phyloP scores from a whole-genome alignment of 1,140 invertebrate genomes.

The Lepidurus packardi region DNA sequence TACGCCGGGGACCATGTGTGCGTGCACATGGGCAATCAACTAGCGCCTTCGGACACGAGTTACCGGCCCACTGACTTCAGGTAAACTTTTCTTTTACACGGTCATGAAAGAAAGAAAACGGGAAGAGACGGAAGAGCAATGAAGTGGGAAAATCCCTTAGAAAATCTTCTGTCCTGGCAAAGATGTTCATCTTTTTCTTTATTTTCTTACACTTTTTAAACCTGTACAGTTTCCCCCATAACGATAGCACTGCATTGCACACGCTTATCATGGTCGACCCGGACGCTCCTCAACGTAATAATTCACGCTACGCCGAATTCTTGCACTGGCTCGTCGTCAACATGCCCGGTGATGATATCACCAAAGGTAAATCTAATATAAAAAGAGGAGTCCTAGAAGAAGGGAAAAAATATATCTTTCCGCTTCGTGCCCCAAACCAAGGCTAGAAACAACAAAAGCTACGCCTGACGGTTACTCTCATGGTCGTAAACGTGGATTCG shows the following conservation, averaged over 20 bases:
- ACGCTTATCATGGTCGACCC: slow-evolving; percentile 32
- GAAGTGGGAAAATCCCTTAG: not conserved
- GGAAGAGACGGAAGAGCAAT: not conserved
- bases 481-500: no score
- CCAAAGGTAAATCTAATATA: slow-evolving; percentile 26
- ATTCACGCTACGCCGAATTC: slow-evolving; percentile 31
- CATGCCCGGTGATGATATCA: slow-evolving; percentile 31
- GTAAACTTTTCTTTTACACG: not conserved
- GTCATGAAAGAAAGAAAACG: not conserved
- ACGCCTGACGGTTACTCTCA: no score
- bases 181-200: no score
- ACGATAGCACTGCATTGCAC: slow-evolving; percentile 27
- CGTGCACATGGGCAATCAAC: slow-evolving; percentile 33
- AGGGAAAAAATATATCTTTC: not conserved
- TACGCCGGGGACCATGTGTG: slow-evolving; percentile 29
- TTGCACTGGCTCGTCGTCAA: slow-evolving; percentile 34
- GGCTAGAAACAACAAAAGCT: not conserved
- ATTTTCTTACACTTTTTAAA: not conserved
- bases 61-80: slow-evolving; percentile 7
- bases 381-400: not conserved
- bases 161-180: no score
- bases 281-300: slow-evolving; percentile 28
- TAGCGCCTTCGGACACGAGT: slow-evolving; percentile 26
- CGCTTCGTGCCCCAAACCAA: not conserved
- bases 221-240: slow-evolving; percentile 28